phyloP scores from a whole-genome alignment of 2,888 invertebrate genomes.

The Tenthredo livida region DNA sequence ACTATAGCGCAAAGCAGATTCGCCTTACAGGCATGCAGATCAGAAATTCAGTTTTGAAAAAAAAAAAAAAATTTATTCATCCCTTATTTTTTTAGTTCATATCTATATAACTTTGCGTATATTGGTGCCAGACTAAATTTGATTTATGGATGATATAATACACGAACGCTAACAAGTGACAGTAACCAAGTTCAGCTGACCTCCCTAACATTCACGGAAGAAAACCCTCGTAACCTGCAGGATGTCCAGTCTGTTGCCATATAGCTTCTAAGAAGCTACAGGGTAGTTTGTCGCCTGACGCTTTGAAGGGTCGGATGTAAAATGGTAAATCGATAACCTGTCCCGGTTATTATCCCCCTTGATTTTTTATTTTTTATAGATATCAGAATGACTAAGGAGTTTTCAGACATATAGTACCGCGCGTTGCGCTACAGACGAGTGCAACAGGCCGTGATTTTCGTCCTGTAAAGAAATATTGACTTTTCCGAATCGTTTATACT shows the following conservation, averaged over 20 bases:
- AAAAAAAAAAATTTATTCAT: neutral
- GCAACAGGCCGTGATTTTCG: conserved; percentile 7
- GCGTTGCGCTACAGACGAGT: neutral
- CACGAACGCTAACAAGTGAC: conserved; percentile 33
- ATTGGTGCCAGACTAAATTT: neutral
- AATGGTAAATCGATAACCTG: conserved; percentile 33
- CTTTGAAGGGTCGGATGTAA: conserved; percentile 11
- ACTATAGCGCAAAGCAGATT: too few relatives aligned
- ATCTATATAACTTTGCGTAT: neutral
- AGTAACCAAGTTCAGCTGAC: neutral
- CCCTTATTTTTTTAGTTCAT: neutral
- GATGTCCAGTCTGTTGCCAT: conserved; percentile 18
- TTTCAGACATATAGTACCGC: neutral
- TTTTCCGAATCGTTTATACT: neutral
- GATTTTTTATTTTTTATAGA: neutral
- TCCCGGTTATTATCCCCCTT: neutral
- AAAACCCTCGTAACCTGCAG: conserved; percentile 34
- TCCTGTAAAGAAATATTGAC: neutral
- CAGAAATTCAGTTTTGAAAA: too few relatives aligned
- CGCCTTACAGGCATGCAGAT: too few relatives aligned
- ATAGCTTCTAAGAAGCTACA: neutral
- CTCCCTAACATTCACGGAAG: neutral
- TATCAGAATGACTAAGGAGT: neutral
- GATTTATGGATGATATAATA: conserved; percentile 24
- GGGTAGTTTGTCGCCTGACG: conserved; percentile 33